These are phyloP conservation scores for Homarus americanus DNA, from an alignment of 1,140 invertebrate genomes.

Conservation along the genomic window DNA sequence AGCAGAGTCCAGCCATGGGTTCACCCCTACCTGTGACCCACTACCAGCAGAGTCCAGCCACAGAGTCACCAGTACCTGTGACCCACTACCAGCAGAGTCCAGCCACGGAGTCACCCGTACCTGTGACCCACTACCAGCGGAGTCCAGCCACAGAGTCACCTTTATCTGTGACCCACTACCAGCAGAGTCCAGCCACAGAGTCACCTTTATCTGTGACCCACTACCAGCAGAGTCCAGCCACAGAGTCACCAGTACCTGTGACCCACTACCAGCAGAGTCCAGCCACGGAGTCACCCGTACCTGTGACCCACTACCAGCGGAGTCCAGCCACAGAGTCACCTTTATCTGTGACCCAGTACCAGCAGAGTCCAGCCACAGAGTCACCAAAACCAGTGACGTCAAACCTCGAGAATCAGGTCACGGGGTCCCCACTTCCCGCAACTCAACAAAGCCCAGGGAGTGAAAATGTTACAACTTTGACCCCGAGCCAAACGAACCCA, in stretches of 20 bases:
- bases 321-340: no score
- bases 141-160: not conserved
- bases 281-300: not conserved
- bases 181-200: not conserved
- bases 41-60: not conserved
- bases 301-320: not conserved
- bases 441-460: no score
- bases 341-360: no score
- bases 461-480: no score
- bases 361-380: no score
- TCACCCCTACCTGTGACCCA: constrained; percentile 5
- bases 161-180: not conserved
- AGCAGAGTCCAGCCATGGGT: constrained; percentile 3
- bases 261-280: not conserved
- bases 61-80: not conserved
- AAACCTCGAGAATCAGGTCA: not conserved
- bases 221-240: not conserved
- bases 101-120: no score
- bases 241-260: constrained; percentile 4
- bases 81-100: not conserved
- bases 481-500: no score
- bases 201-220: not conserved
- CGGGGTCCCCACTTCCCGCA: not conserved
- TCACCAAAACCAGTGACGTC: not conserved
- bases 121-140: no score